Evolutionary conservation across 2,888 invertebrate genomes (phyloP).

Genomic region (Euphydryas editha): DNA sequence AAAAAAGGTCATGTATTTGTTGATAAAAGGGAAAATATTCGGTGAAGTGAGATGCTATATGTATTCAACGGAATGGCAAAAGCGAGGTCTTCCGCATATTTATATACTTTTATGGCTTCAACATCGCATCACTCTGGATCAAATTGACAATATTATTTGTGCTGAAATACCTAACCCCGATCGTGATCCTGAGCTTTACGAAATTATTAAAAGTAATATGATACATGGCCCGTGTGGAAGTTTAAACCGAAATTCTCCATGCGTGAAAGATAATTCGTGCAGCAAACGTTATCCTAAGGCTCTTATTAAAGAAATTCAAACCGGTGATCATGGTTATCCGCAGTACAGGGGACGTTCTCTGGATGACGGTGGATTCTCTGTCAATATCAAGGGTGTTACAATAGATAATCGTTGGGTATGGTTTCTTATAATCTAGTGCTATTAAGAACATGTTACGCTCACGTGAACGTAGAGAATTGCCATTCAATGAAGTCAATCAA

Average conservation of each 20-base stretch:
- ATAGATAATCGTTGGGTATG: slow-evolving; percentile 22
- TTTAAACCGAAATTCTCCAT: slow-evolving; percentile 34
- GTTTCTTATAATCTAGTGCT: slow-evolving; percentile 1
- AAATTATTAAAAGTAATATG: slow-evolving; percentile 40
- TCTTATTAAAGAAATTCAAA: slow-evolving; percentile 50
- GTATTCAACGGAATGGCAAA: slow-evolving; percentile 41
- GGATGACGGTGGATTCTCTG: slow-evolving; percentile 43
- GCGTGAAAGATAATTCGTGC: slow-evolving; percentile 53
- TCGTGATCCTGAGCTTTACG: slow-evolving; percentile 30
- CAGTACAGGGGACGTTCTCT: slow-evolving; percentile 49
- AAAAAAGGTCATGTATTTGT: slow-evolving; percentile 41
- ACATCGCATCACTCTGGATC: background rate
- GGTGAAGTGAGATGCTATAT: slow-evolving; percentile 28
- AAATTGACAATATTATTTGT: background rate
- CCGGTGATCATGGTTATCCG: slow-evolving; percentile 32
- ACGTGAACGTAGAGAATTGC: background rate
- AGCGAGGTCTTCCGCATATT: background rate
- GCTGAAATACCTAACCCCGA: slow-evolving; percentile 14
- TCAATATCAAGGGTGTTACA: background rate
- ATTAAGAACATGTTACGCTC: background rate
- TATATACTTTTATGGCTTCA: background rate
- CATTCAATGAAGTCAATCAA: background rate
- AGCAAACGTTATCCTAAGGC: slow-evolving; percentile 51
- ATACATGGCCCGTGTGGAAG: slow-evolving; percentile 40
- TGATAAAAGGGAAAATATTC: slow-evolving; percentile 39